phyloP scores from a whole-genome alignment of 2,113 vertebrate species.

The Larimichthys polyactis region DNA sequence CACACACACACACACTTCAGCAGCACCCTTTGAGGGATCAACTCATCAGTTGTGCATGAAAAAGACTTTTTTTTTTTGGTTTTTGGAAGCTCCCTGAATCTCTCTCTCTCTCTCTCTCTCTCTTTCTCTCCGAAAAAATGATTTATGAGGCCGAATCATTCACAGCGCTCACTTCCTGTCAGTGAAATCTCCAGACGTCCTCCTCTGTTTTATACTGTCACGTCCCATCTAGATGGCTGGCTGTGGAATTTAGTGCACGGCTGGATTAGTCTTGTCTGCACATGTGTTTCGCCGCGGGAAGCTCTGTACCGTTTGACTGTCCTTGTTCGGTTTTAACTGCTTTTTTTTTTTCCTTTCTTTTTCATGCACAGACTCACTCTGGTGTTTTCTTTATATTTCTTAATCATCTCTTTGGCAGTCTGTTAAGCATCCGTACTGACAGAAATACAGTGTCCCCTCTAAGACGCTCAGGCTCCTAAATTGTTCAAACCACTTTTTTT shows the following conservation, averaged over 20 bases:
- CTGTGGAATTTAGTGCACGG: constrained; percentile 75
- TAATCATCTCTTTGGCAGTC: constrained; percentile 60
- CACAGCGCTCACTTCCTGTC: constrained; percentile 87
- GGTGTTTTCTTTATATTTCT: constrained; percentile 61
- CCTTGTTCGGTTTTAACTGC: constrained; percentile 42
- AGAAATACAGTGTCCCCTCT: constrained; percentile 57
- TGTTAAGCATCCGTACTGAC: constrained; percentile 40
- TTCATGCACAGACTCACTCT: constrained; percentile 37
- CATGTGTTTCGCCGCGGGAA: constrained; percentile 72
- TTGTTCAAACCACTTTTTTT: neutral
- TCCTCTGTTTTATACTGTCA: constrained; percentile 71
- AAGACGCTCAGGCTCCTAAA: constrained; percentile 55
- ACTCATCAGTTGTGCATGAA: constrained; percentile 60
- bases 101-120: constrained; percentile 1
- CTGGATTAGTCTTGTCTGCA: constrained; percentile 80
- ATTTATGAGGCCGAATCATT: constrained; percentile 86
- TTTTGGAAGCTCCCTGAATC: constrained; percentile 58
- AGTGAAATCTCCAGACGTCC: constrained; percentile 83
- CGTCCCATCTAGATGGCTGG: constrained; percentile 76
- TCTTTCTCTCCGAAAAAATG: constrained; percentile 75
- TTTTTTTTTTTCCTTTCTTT: neutral
- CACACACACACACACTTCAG: constrained; percentile 16
- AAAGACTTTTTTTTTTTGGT: constrained; percentile 9
- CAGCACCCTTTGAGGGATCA: constrained; percentile 55
- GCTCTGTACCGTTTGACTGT: constrained; percentile 36